These are phyloP conservation scores for Lordiphosa stackelbergi DNA, from an alignment of 1,140 invertebrate species.

Conservation along the genomic window DNA sequence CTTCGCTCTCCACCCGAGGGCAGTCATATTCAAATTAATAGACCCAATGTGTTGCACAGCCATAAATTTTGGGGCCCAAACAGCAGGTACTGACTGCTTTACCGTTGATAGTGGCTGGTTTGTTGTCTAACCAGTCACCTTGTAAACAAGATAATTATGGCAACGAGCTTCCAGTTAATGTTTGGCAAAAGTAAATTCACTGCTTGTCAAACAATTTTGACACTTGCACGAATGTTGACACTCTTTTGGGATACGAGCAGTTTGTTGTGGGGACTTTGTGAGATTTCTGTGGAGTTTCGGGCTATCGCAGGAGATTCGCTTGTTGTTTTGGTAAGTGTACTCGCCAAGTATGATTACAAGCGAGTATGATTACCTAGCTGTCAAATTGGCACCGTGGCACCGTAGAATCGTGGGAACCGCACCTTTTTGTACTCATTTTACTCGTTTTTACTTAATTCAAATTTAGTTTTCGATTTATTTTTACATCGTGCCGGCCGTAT, in stretches of 20 bases:
- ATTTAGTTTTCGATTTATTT: too few relatives aligned
- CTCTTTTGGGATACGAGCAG: conserved; percentile 33
- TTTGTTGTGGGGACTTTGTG: conserved; percentile 46
- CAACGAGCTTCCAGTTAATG: conserved; percentile 66
- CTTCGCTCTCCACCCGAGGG: conserved; percentile 37
- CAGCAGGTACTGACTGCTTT: conserved; percentile 32
- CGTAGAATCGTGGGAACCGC: too few relatives aligned
- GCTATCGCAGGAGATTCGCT: conserved; percentile 8
- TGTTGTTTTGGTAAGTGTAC: too few relatives aligned
- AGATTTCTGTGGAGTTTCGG: conserved; percentile 33
- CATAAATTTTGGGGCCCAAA: conserved; percentile 61
- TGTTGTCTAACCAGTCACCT: conserved; percentile 48
- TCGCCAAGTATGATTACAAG: too few relatives aligned
- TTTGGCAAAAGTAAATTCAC: conserved; percentile 65
- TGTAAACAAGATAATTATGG: conserved; percentile 76
- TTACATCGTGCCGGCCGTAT: too few relatives aligned
- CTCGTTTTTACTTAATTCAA: too few relatives aligned
- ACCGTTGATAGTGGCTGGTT: conserved; percentile 3
- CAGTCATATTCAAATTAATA: conserved; percentile 76
- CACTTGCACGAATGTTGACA: conserved; percentile 66
- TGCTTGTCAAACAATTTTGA: conserved; percentile 64
- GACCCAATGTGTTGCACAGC: conserved; percentile 71
- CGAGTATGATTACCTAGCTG: too few relatives aligned
- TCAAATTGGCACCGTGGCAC: too few relatives aligned
- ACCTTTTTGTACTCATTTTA: too few relatives aligned